phyloP scores from a whole-genome alignment of 2,113 vertebrate genomes.

The Semnornis frantzii region DNA sequence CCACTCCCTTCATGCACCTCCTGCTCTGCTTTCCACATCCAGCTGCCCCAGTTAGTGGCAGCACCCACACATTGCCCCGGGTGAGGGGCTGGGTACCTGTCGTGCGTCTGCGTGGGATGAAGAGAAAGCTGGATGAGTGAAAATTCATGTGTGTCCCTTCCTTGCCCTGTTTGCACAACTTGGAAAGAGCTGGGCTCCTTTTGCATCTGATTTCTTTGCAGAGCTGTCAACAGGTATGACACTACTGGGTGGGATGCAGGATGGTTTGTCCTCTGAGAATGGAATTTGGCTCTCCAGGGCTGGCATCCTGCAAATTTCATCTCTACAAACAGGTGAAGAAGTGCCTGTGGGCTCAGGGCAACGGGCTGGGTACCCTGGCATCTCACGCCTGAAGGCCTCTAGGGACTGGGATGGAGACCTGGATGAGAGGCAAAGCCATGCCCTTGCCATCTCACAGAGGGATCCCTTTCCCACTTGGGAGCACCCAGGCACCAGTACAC shows the following conservation, averaged over 20 bases:
- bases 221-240: neutral
- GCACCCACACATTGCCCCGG: rapidly evolving
- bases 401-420: neutral
- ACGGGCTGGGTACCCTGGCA: neutral
- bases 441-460: neutral
- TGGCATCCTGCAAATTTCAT: neutral
- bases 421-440: rapidly evolving
- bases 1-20: neutral
- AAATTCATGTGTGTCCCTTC: neutral
- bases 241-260: neutral
- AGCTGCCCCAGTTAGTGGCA: neutral
- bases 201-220: neutral
- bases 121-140: neutral
- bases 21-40: neutral
- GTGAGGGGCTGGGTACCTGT: neutral
- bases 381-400: neutral
- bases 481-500: neutral
- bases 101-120: rapidly evolving
- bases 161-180: neutral
- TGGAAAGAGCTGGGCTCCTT: rapidly evolving
- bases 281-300: neutral
- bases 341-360: neutral
- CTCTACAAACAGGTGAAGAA: neutral
- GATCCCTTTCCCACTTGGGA: neutral
- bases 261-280: neutral